These are phyloP conservation scores for Aphelinus certus DNA, from an alignment of 1,140 invertebrate genomes.

Conservation along the genomic window DNA sequence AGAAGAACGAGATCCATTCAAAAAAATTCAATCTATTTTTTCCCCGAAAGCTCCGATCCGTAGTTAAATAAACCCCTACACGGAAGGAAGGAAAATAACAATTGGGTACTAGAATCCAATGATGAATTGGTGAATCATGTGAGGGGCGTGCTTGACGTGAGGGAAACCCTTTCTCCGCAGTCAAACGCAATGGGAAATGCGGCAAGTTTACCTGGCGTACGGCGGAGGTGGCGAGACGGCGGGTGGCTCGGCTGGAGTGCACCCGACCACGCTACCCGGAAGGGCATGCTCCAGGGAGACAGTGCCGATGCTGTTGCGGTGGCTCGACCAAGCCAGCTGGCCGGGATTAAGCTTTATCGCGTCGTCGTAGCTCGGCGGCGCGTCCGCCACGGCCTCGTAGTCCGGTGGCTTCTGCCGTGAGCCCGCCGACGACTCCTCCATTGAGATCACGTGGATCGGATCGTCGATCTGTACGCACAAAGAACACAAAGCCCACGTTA, in stretches of 20 bases:
- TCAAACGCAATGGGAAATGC: conserved; percentile 2
- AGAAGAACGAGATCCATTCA: no score
- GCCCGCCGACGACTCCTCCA: conserved; percentile 62
- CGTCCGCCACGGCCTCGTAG: conserved; percentile 75
- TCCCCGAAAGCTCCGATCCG: no score
- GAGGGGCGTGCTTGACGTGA: no score
- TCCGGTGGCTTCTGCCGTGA: conserved; percentile 76
- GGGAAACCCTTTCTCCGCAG: background rate
- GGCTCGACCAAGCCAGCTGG: conserved; percentile 54
- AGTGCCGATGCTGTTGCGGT: conserved; percentile 42
- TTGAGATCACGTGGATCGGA: conserved; percentile 73
- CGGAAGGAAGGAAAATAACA: no score
- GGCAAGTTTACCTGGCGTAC: conserved; percentile 56
- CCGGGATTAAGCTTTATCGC: conserved; percentile 77
- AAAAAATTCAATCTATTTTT: no score
- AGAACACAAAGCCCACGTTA: no score
- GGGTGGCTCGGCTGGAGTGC: conserved; percentile 47
- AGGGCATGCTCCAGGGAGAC: conserved; percentile 42
- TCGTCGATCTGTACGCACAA: conserved; percentile 67
- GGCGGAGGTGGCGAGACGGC: conserved; percentile 56
- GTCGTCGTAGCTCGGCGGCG: conserved; percentile 77
- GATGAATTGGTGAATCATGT: no score
- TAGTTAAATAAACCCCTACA: no score
- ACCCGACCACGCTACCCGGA: conserved; percentile 48
- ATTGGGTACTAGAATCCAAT: no score